These are phyloP conservation scores for Labia minor DNA, from an alignment of 2,888 invertebrate species.

Conservation along the genomic window DNA sequence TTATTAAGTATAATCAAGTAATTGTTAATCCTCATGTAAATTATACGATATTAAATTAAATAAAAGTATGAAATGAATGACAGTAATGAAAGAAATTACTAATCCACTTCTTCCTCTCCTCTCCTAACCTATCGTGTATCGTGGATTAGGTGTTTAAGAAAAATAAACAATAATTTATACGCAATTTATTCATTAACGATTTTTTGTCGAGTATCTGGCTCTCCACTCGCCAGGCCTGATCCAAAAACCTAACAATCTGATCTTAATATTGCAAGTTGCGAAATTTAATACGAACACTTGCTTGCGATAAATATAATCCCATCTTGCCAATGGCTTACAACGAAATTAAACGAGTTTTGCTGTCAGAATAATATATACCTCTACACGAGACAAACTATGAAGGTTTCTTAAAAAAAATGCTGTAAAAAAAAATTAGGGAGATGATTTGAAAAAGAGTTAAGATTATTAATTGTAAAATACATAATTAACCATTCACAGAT, in stretches of 20 bases:
- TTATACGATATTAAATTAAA: too few relatives aligned
- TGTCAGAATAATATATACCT: slow-evolving; percentile 13
- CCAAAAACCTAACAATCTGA: slow-evolving; percentile 7
- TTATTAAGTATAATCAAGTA: too few relatives aligned
- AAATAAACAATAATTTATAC: not conserved
- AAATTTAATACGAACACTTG: slow-evolving; percentile 7
- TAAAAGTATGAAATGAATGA: too few relatives aligned
- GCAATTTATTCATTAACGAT: not conserved
- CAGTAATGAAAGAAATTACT: too few relatives aligned
- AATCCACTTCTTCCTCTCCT: too few relatives aligned
- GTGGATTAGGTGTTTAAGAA: not conserved
- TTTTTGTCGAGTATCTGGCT: slow-evolving; percentile 6
- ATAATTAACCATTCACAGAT: too few relatives aligned
- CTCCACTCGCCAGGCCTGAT: not conserved
- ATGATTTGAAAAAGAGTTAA: too few relatives aligned
- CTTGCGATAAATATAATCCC: not conserved
- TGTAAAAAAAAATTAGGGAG: too few relatives aligned
- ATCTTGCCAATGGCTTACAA: slow-evolving; percentile 5
- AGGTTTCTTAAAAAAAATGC: slow-evolving; percentile 2
- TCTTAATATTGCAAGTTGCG: not conserved
- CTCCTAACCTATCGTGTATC: too few relatives aligned
- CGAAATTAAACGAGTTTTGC: slow-evolving; percentile 8
- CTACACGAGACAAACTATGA: not conserved
- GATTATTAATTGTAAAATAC: too few relatives aligned
- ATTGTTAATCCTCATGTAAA: too few relatives aligned